Conservation (phyloP, 2,113 vertebrate species). For the Tetraodon nigroviridis region DNA sequence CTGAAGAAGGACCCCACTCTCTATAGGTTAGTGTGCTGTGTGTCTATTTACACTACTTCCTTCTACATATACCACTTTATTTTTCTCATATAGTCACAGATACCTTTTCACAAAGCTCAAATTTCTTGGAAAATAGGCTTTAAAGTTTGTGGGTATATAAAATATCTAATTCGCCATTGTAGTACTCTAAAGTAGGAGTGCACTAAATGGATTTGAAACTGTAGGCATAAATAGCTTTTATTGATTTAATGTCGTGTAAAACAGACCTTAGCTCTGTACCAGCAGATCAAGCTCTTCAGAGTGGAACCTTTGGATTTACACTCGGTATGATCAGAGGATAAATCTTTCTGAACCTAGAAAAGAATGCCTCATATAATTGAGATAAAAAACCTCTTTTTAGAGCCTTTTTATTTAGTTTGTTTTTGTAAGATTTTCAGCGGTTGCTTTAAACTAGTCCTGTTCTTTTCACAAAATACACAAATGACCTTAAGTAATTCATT, state of each 20-base stretch:
- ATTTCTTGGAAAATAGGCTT: background rate
- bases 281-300: background rate
- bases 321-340: constrained; percentile 3
- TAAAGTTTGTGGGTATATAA: too few species aligned
- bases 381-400: background rate
- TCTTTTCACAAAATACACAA: background rate
- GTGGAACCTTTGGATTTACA: background rate
- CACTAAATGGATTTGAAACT: background rate
- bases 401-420: background rate
- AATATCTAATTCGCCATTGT: too few species aligned
- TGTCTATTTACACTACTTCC: background rate
- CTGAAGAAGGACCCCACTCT: constrained; percentile 89
- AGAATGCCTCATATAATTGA: too few species aligned
- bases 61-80: background rate
- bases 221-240: background rate
- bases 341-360: background rate
- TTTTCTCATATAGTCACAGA: background rate
- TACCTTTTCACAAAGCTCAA: background rate
- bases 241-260: constrained; percentile 1
- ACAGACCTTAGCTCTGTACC: background rate
- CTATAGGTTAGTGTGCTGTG: constrained; percentile 74
- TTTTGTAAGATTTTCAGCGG: background rate
- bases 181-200: background rate
- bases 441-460: background rate
- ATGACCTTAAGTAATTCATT: background rate